A percentile compares a stretch with the other conserved stretches of the same genome.
Evolutionary conservation across 2,888 invertebrate species (phyloP).

Genomic region (Tenthredo scrophulariae): DNA sequence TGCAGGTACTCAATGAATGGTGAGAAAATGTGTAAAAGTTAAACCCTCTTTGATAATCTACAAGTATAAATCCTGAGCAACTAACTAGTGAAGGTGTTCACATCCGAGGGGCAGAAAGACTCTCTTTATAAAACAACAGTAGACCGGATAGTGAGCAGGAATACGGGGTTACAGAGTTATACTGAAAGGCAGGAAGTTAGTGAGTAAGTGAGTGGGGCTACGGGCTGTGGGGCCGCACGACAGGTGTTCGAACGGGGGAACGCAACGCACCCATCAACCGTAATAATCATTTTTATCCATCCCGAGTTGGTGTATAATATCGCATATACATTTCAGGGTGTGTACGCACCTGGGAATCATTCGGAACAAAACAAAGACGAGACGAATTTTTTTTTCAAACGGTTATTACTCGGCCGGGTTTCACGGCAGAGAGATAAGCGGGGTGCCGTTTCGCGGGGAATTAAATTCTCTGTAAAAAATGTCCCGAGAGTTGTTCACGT

Average conservation of each 20-base stretch:
- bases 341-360: background rate
- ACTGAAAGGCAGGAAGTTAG: slow-evolving; percentile 22
- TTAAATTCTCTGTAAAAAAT: background rate
- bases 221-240: slow-evolving; percentile 14
- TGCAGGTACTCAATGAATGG: too few relatives aligned
- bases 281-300: background rate
- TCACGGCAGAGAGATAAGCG: background rate
- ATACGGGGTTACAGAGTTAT: slow-evolving; percentile 29
- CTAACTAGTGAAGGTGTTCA: background rate
- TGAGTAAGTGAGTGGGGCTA: slow-evolving; percentile 40
- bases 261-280: slow-evolving; percentile 38
- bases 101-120: background rate
- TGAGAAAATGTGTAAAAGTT: too few relatives aligned
- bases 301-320: background rate
- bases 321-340: background rate
- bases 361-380: too few relatives aligned
- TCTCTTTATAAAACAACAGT: slow-evolving; percentile 32
- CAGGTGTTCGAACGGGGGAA: slow-evolving; percentile 39
- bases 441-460: background rate
- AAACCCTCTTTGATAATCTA: too few relatives aligned
- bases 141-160: slow-evolving; percentile 24
- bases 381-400: background rate
- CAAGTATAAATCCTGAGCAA: too few relatives aligned
- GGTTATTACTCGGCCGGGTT: background rate
- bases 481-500: background rate